These are phyloP conservation scores for Synanthedon andrenaeformis DNA, from an alignment of 2,888 invertebrate species.

Conservation along the genomic window DNA sequence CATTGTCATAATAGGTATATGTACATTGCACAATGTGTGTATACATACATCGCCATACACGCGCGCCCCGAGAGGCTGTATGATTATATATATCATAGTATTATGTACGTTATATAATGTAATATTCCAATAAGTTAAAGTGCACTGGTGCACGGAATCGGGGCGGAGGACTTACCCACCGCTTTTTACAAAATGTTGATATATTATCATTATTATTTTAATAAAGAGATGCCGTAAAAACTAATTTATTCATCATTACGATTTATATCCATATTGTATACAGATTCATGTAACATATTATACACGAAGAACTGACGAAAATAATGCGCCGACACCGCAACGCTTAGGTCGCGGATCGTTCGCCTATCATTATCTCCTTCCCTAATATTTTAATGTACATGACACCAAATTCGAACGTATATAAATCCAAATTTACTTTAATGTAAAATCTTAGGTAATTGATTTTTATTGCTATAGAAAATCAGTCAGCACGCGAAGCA, in stretches of 20 bases:
- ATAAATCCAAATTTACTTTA: constrained; percentile 71
- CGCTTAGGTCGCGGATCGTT: constrained; percentile 47
- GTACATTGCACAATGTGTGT: constrained; percentile 79
- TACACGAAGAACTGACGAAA: constrained; percentile 73
- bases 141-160: constrained; percentile 71
- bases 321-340: constrained; percentile 61
- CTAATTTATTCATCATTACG: constrained; percentile 69
- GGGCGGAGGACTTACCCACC: constrained; percentile 65
- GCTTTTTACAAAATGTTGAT: constrained; percentile 68
- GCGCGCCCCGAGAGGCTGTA: constrained; percentile 73
- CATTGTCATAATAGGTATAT: constrained; percentile 79
- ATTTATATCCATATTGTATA: constrained; percentile 72
- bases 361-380: constrained; percentile 66
- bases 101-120: constrained; percentile 71
- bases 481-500: constrained; percentile 74
- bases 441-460: constrained; percentile 73
- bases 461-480: constrained; percentile 74
- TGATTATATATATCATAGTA: constrained; percentile 71
- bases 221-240: constrained; percentile 71
- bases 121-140: constrained; percentile 71
- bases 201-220: constrained; percentile 70
- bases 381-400: constrained; percentile 70
- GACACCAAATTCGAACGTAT: constrained; percentile 72
- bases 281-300: constrained; percentile 76
- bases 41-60: constrained; percentile 78